Evolutionary conservation across 2,888 invertebrate species (phyloP), one percentile per base, ranked within the genome.

Genomic region (Apantesis nais): DNA sequence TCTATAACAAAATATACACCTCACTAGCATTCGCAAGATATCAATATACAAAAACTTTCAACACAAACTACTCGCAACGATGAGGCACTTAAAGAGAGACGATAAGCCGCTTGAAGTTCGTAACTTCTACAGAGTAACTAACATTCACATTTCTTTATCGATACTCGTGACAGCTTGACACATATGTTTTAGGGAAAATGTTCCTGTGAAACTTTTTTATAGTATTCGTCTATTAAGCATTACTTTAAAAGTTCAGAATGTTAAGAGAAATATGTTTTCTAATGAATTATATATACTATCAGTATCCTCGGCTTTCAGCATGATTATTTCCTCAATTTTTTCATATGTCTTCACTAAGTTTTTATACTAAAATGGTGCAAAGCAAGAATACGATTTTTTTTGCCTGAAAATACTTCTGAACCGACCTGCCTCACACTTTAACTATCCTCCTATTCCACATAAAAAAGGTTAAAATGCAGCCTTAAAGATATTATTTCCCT

Each of bases 111-210:
- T 67, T n/a, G 3, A 70, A 73, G 44, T 71, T 19, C 11, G 61
- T 58, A 77, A 81, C 67, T 76, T 82, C 72, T 70, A 22, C 41
- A 37, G 44, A 25, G 62, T 60, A 76, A 73, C 74, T 60, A 76
- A 73, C 74, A 72, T 76, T 70, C 73, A 68, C 73, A 71, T 70
- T 66, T 79, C 63, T 41, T 61, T 72, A 74, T 70, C 65, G 76
- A 74, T 66, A 79, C 39, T 58, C 61, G 65, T 73, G 65, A 67
- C 39, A 67, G 63, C 66, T 67, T 72, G 55, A 66, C 29, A 66
- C 58, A 66, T 11, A 66, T 66, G 41, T 55, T 37, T 31, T 55
- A 29, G 16, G 41, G 7, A 65, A 37, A 52, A 41, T 66, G 41
- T 41, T 66, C 7, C 29, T 39, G 0, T 29, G 25, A 58, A 58